phyloP scores from a whole-genome alignment of 2,888 invertebrate genomes.

The Lysandra bellargus region DNA sequence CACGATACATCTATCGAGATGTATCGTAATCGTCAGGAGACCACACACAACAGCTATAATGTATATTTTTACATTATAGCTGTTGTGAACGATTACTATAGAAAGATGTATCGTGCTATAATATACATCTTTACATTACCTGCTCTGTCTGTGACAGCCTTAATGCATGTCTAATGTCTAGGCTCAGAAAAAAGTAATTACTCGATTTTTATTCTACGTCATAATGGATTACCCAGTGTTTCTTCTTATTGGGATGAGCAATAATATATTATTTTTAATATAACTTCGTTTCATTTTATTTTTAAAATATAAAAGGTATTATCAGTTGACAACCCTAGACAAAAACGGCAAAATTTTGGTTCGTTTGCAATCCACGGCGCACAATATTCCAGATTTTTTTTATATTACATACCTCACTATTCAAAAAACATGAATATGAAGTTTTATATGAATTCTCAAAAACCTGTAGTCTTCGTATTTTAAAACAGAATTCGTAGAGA shows the following conservation, averaged over 20 bases:
- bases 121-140: no score
- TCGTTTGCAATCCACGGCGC: neutral
- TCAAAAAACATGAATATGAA: conserved; percentile 31
- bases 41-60: no score
- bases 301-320: neutral
- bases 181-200: neutral
- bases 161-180: neutral
- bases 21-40: no score
- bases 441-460: conserved; percentile 33
- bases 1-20: no score
- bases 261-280: neutral
- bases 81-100: no score
- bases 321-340: neutral
- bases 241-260: neutral
- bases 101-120: no score
- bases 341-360: neutral
- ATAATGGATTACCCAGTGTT: neutral
- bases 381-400: conserved; percentile 12
- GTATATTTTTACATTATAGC: no score
- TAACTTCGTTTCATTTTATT: no score
- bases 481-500: conserved; percentile 34
- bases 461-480: conserved; percentile 34
- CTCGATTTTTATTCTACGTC: neutral
- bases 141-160: no score
- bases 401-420: conserved; percentile 27